Base-by-base conservation (phyloP, 2,888 invertebrate species). In the Amphimallon solstitiale region DNA sequence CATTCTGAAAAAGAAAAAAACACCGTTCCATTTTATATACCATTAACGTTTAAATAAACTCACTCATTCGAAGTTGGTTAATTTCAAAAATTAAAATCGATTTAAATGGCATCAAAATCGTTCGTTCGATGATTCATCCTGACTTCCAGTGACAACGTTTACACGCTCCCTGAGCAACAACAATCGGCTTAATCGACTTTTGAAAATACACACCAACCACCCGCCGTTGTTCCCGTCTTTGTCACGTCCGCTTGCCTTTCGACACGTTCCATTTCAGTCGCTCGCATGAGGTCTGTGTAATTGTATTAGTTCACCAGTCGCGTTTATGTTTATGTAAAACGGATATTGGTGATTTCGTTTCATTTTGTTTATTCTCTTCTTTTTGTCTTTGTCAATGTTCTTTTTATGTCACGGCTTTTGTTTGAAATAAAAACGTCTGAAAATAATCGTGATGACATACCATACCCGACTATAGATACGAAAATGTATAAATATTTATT, bases 131-230 rank as follows among this genome's bases (percentile, higher is more conserved):
- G 40, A 45, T 45, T 43, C 37, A 23, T 40, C 7, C 38, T 45
- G 52, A 45, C 63, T 34, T 46, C 23, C 66, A 56, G 65, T 68
- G 68, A 68, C 54, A 68, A 70, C 71, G 66, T 69, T 71, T 71
- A 67, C 67, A 69, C 70, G 71, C 62, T 69, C 15, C 34, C 38
- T 70, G 68, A 70, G 49, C 70, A 71, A 68, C 61, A 70, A 71
- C 71, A 71, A 71, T 71, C 52, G 68, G 63, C 52, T 65, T 70
- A 70, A 71, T 71, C 69, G 69, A 70, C 68, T 70, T 71, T 71
- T 70, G 54, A 45, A 63, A 63, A 52, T 63, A 17, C 45, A 15
- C 40, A n/a, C n/a, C n/a, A n/a, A n/a, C n/a, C n/a, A n/a, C n/a
- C n/a, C n/a, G n/a, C n/a, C n/a, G n/a, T n/a, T 34, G 9, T 35